A percentile compares a stretch with the other conserved stretches of the same genome.
Evolutionary conservation across 2,797 vertebrate species (phyloP).

Genomic region (Sebastes taczanowskii): DNA sequence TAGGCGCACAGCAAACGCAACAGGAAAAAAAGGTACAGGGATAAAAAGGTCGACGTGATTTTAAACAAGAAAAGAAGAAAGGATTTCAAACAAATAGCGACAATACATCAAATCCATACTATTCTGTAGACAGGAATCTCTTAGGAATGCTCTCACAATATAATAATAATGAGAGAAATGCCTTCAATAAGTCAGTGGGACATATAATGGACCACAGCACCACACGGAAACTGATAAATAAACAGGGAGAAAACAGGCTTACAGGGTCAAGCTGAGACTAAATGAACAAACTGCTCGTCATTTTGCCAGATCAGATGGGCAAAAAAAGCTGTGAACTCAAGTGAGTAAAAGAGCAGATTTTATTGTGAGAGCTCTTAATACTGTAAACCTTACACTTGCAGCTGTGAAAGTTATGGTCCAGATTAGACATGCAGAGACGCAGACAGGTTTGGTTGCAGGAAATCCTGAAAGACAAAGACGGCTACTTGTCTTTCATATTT

Average conservation of each 20-base stretch:
- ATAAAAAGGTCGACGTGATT: neutral
- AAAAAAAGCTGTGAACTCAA: constrained; percentile 8
- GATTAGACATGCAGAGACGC: constrained; percentile 32
- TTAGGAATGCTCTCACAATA: constrained; percentile 46
- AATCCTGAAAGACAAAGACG: neutral
- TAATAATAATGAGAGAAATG: constrained; percentile 16
- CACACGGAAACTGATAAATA: constrained; percentile 22
- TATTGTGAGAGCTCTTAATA: constrained; percentile 28
- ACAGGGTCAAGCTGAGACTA: neutral
- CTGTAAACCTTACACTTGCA: constrained; percentile 32
- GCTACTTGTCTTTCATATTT: constrained; percentile 4
- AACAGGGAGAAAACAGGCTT: neutral
- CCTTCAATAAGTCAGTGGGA: constrained; percentile 1
- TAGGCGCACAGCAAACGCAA: constrained; percentile 33
- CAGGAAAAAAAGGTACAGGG: neutral
- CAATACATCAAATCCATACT: constrained; percentile 1
- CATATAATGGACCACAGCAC: constrained; percentile 1
- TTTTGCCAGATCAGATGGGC: neutral
- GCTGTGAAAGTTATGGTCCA: constrained; percentile 18
- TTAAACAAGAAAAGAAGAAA: constrained; percentile 11
- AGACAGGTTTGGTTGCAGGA: neutral
- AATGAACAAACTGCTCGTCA: neutral
- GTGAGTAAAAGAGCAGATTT: constrained; percentile 5
- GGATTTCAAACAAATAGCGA: constrained; percentile 25
- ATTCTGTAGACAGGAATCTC: neutral